These are phyloP conservation scores for Drosophila mimetica DNA, from an alignment of 2,888 invertebrate species.

Conservation along the genomic window DNA sequence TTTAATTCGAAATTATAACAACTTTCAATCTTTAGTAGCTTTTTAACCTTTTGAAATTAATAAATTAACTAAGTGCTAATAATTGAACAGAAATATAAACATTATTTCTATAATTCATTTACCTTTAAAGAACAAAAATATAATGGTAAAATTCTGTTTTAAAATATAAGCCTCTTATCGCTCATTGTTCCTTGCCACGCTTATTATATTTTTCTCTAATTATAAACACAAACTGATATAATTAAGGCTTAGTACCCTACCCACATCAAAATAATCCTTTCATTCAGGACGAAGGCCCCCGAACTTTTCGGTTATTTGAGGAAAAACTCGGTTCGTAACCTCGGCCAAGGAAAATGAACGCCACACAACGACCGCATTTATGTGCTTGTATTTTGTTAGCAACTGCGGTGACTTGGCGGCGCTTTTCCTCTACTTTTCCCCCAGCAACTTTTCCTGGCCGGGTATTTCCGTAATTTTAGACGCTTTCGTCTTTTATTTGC, in stretches of 20 bases:
- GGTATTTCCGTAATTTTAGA: conserved; percentile 68
- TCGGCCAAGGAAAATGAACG: conserved; percentile 17
- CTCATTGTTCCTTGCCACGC: background rate
- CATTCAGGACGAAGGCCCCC: conserved; percentile 14
- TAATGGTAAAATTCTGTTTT: background rate
- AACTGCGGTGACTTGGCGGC: conserved; percentile 23
- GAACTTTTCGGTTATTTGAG: conserved; percentile 14
- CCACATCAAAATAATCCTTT: conserved; percentile 23
- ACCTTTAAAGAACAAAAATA: background rate
- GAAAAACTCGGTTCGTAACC: conserved; percentile 17
- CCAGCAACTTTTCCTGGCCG: conserved; percentile 24
- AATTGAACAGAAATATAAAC: background rate
- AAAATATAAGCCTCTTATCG: background rate
- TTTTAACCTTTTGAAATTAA: too few species aligned
- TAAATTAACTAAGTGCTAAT: too few species aligned
- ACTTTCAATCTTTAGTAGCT: too few species aligned
- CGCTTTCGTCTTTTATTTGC: conserved; percentile 61
- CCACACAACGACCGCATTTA: conserved; percentile 27
- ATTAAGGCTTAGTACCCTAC: conserved; percentile 22
- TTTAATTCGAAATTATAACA: too few species aligned
- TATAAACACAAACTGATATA: conserved; percentile 19
- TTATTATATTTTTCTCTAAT: conserved; percentile 1
- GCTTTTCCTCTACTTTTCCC: conserved; percentile 4
- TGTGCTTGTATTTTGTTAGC: conserved; percentile 14
- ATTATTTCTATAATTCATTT: background rate